Percentiles rank a stretch among this genome's conserved stretches.
These are phyloP conservation scores for Grus americana DNA, from an alignment of 2,113 vertebrate genomes.

Conservation along the genomic window DNA sequence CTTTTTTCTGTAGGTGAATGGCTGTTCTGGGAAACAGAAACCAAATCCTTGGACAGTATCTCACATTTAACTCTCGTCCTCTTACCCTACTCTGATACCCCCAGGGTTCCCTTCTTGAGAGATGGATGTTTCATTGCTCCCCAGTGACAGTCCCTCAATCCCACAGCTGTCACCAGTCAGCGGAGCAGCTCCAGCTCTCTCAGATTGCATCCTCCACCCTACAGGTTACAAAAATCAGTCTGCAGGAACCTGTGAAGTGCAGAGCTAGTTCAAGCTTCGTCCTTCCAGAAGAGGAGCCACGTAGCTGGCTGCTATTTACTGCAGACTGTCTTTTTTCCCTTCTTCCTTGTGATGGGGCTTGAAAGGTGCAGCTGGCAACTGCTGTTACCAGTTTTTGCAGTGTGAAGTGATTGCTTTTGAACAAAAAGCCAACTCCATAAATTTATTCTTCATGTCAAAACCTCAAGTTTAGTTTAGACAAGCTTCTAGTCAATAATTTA, in stretches of 20 bases:
- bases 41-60: not conserved
- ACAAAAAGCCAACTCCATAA: not conserved
- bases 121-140: not conserved
- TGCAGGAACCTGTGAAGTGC: not conserved
- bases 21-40: not conserved
- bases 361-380: not conserved
- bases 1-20: not conserved
- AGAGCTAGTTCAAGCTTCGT: not conserved
- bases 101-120: not conserved
- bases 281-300: not conserved
- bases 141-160: not conserved
- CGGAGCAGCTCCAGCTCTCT: constrained; percentile 1
- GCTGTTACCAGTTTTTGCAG: not conserved
- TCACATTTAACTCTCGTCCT: not conserved
- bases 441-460: not conserved
- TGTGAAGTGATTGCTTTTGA: not conserved
- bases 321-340: not conserved
- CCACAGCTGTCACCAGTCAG: not conserved
- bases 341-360: not conserved
- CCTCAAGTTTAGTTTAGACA: not conserved
- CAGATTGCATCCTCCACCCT: not conserved
- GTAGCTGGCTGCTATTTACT: not conserved
- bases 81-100: not conserved
- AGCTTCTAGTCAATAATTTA: not conserved
- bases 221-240: not conserved